phyloP scores from a whole-genome alignment of 2,888 invertebrate species.

The Saturnia japonica region DNA sequence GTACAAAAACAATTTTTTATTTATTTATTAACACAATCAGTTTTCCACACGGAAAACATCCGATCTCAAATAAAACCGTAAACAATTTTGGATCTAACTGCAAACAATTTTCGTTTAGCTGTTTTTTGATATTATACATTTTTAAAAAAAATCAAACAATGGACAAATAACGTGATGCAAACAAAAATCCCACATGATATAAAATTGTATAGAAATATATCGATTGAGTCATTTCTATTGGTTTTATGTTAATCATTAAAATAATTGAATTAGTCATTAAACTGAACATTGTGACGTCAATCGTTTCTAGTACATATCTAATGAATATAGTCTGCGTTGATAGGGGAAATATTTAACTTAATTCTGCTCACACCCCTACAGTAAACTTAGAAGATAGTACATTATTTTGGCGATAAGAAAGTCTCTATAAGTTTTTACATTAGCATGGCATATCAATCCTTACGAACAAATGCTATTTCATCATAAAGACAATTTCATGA shows the following conservation, averaged over 20 bases:
- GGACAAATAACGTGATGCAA: not conserved
- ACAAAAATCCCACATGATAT: constrained; percentile 8
- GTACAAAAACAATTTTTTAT: not conserved
- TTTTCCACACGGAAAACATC: too few relatives aligned
- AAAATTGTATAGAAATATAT: constrained; percentile 11
- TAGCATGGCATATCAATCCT: too few relatives aligned
- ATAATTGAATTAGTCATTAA: constrained; percentile 13
- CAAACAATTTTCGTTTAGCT: not conserved
- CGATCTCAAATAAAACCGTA: too few relatives aligned
- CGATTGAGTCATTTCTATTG: constrained; percentile 7
- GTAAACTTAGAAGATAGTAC: too few relatives aligned
- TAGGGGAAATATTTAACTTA: not conserved
- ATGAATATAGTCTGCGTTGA: not conserved
- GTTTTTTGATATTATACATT: not conserved
- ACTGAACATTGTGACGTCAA: constrained; percentile 8
- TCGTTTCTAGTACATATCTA: not conserved
- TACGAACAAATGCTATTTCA: too few relatives aligned
- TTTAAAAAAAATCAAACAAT: constrained; percentile 3
- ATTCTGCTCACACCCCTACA: not conserved
- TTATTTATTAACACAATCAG: too few relatives aligned
- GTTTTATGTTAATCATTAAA: constrained; percentile 5
- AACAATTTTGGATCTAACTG: not conserved
- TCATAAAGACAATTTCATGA: too few relatives aligned
- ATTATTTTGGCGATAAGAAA: too few relatives aligned
- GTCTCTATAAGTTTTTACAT: too few relatives aligned